Evolutionary conservation across 2,888 invertebrate species (phyloP).

Genomic region (Phorcus lineatus): DNA sequence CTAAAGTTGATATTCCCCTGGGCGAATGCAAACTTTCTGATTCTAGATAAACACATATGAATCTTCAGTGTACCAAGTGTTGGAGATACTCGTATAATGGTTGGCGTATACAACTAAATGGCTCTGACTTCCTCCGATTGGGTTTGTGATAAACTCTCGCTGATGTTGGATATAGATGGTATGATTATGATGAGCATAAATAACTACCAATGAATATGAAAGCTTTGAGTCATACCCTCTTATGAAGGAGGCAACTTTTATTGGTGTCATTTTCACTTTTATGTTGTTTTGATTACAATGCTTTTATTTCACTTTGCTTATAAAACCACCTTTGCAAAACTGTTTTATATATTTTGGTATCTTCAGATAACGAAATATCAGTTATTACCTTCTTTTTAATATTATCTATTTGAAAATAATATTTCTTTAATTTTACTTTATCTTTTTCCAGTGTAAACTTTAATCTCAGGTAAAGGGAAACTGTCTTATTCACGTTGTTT

Average conservation of each 20-base stretch:
- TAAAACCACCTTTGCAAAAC: too few relatives aligned
- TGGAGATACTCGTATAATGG: background rate
- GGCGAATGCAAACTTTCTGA: background rate
- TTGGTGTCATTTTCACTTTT: too few relatives aligned
- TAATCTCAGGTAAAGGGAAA: too few relatives aligned
- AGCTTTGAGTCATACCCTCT: too few relatives aligned
- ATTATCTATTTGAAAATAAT: too few relatives aligned
- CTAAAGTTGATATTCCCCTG: background rate
- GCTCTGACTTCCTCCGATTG: background rate
- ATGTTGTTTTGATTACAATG: too few relatives aligned
- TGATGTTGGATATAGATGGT: background rate
- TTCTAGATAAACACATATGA: background rate
- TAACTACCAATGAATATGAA: background rate
- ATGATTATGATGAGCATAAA: background rate
- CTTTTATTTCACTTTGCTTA: too few relatives aligned
- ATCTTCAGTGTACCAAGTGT: too few relatives aligned
- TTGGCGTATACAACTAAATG: conserved; percentile 6
- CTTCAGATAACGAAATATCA: background rate
- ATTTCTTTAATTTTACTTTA: too few relatives aligned
- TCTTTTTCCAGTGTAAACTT: too few relatives aligned
- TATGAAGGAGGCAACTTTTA: too few relatives aligned
- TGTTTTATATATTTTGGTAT: background rate
- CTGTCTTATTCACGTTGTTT: too few relatives aligned
- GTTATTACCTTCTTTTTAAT: background rate
- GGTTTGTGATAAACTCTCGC: background rate